Evolutionary conservation across 1,140 invertebrate species (phyloP), one percentile per base, ranked within the genome.

Genomic region (Aphaenogaster floridana): DNA sequence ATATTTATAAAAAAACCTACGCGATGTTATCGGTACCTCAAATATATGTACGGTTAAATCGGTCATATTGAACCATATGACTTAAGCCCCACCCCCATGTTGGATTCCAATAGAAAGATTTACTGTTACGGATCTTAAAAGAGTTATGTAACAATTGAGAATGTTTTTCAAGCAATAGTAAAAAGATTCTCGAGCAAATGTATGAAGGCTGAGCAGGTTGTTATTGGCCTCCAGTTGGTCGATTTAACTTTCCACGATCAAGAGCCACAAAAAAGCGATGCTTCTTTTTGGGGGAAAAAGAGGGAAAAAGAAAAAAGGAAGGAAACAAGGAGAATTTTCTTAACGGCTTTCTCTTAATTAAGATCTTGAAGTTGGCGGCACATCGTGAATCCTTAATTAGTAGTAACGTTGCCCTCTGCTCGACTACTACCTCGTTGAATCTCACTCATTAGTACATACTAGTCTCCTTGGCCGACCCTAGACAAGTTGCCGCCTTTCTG

Each of bases 311-410:
- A 2, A 0, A 39, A 54, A 52, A 57, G 17, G 15, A 15, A 61
- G 21, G 5, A 45, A 72, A 72, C 28, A 59, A 74, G 42, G 6
- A 57, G 11, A 72, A 74, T 84, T 84, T 84, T 76, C 83, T 54
- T 21, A 50, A 54, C 63, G 69, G 68, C 45, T 90, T 74, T 83
- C 78, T 86, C 85, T 87, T 90, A 90, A 90, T 90, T 80, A 90
- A 90, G 86, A 90, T 90, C 86, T 90, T 68, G 54, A 88, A 85
- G 72, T 90, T 85, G 63, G 66, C 15, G 61, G 61, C 54, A 87
- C 61, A 85, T 86, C 88, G 80, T 69, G 89, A 90, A 89, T 90
- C 13, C 86, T 89, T 90, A 90, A 90, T 90, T 90, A 90, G 89
- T 86, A 88, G 79, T 81, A 87, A 74, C 72, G 89, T 87, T 84